Evolutionary conservation across 2,888 invertebrate species (phyloP), one percentile per base, ranked within the genome.

Genomic region (Mayetiola destructor): DNA sequence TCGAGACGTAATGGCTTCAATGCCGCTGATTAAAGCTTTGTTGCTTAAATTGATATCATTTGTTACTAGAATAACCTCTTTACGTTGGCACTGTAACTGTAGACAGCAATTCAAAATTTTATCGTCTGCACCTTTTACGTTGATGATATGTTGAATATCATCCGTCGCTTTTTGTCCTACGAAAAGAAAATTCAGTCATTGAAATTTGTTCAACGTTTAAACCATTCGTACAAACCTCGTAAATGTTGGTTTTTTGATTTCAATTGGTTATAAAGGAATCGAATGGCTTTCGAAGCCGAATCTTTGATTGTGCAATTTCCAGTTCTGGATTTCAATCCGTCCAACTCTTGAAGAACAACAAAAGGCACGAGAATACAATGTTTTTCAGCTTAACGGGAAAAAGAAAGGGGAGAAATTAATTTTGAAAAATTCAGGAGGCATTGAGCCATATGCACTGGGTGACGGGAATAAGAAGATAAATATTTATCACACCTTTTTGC

Each of bases 21-120:
- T 66, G 14, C 66, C 65, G 59, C 73, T 73, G 29, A 73, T 68
- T 4, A 74, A 65, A 0, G 75, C 75, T 64, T 77, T 78, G 59
- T 75, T 76, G 29, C 73, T 69, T 40, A 78, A 64, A 65, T 77
- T 77, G 3, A 70, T 64, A 62, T 78, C 78, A 61, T 76, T 76
- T 16, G 76, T 73, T 1, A 77, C 63, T 3, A 78, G 64, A 55
- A 76, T 66, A 58, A 74, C 63, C 61, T 68, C 65, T n/a, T 68
- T 64, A 40, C 71, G 68, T 56, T 72, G 66, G 40, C 67, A 59
- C 55, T 66, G 64, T 2, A 72, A 67, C 66, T 77, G 77, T 18
- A 77, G 59, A 59, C 76, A 77, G 60, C 75, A 75, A 59, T 75
- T 72, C 6, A 78, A 62, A 48, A 78, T 77, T 62, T 74, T 74